Percentiles rank a stretch among this genome's conserved stretches.
Conservation (phyloP, 2,797 vertebrate genomes). For the Triplophysa bombifrons region DNA sequence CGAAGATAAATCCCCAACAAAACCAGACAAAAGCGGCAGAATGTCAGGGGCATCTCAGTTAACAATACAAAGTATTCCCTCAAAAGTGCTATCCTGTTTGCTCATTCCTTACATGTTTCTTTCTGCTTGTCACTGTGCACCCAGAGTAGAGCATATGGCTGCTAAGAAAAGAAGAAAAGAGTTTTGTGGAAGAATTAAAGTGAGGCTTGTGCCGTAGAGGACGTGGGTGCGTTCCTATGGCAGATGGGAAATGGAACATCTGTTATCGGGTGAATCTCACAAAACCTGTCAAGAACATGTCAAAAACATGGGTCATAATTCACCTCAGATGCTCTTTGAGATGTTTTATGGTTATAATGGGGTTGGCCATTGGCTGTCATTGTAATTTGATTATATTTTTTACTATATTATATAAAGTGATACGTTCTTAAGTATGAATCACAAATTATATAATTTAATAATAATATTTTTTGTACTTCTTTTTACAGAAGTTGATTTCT, state of each 20-base stretch:
- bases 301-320: slow-evolving; percentile 2
- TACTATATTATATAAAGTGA: too few relatives aligned
- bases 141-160: slow-evolving; percentile 35
- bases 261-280: background rate
- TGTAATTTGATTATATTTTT: too few relatives aligned
- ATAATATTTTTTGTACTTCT: background rate
- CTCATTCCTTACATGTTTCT: slow-evolving; percentile 42
- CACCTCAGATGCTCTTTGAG: background rate
- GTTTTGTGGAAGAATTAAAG: slow-evolving; percentile 32
- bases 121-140: slow-evolving; percentile 34
- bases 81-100: slow-evolving; percentile 33
- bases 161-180: slow-evolving; percentile 13
- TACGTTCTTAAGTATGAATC: too few relatives aligned
- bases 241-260: background rate
- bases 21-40: slow-evolving; percentile 21
- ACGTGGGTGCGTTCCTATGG: background rate
- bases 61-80: slow-evolving; percentile 25
- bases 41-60: slow-evolving; percentile 28
- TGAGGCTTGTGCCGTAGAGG: slow-evolving; percentile 14
- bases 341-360: too few relatives aligned
- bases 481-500: background rate
- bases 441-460: too few relatives aligned
- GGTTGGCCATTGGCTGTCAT: too few relatives aligned
- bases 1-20: slow-evolving; percentile 14
- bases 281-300: slow-evolving; percentile 11